phyloP scores from a whole-genome alignment of 2,113 vertebrate species.

The Pachyramphus minor region DNA sequence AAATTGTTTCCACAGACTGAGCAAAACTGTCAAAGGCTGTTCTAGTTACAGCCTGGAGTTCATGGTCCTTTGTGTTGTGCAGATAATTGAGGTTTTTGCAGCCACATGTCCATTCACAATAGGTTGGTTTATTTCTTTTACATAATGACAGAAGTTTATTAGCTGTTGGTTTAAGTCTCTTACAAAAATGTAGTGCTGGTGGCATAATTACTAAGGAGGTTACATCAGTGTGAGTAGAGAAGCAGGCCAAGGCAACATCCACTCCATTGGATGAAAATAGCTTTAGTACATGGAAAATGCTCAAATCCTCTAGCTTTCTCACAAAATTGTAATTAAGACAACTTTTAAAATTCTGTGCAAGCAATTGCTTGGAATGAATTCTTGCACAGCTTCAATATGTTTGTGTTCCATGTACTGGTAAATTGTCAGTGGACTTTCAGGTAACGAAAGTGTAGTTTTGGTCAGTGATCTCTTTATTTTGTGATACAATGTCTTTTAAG shows the following conservation, averaged over 20 bases:
- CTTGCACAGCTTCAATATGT: background rate
- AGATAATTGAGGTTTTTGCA: constrained; percentile 36
- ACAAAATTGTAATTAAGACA: background rate
- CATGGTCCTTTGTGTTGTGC: background rate
- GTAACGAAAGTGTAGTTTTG: background rate
- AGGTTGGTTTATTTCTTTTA: constrained; percentile 13
- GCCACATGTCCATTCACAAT: background rate
- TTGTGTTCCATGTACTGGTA: background rate
- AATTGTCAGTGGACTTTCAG: constrained; percentile 3
- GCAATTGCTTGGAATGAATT: background rate
- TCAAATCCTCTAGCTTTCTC: background rate
- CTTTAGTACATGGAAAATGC: background rate
- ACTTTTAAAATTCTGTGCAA: background rate
- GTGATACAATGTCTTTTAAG: background rate
- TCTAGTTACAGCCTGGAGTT: background rate
- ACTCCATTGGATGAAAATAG: background rate
- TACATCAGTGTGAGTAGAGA: background rate
- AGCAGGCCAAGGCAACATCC: background rate
- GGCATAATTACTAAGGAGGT: background rate
- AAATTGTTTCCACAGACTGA: constrained; percentile 58
- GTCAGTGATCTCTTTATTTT: background rate
- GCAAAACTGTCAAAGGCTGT: constrained; percentile 9
- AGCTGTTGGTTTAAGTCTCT: constrained; percentile 32
- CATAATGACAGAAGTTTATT: background rate
- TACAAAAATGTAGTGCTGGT: background rate